Base-by-base conservation (phyloP, 1,140 invertebrate genomes). In the Polyergus mexicanus region DNA sequence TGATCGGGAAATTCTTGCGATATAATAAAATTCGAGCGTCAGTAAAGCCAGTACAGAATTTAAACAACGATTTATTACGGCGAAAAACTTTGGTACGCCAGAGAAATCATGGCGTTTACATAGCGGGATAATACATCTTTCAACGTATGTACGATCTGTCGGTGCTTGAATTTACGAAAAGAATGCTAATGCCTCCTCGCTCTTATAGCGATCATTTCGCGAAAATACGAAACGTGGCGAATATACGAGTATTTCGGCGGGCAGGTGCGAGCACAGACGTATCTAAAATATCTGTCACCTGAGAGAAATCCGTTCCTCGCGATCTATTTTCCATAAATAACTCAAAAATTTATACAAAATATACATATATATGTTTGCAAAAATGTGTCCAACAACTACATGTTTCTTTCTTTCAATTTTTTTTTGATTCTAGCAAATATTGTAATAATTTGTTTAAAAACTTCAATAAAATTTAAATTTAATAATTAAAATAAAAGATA, bases 161-260 rank as follows among this genome's bases (percentile, higher is more conserved):
- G 75, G 58, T 77, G 58, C 44, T 78, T n/a, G 62, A 86, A 86
- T 87, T 86, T 72, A 80, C 86, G 74, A 71, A 87, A 87, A 56
- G 25, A 63, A 72, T 54, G 54, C 22, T 77, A 87, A 87, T 75
- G 69, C 68, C 28, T 65, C 35, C 25, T 65, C 25, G 58, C 63
- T 88, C 62, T 88, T 86, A 44, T 22, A 41, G 47, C 51, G 47
- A 84, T 87, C 78, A 44, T 84, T 88, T 58, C 19, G 22, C 56
- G 65, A 38, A 88, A 77, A 76, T 87, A 87, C 56, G 41, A 25
- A 38, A 74, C 19, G 19, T 77, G 25, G 41, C 38, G 22, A 19
- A 63, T 76, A 22, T 77, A n/a, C 38, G 38, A 44, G 25, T 63
- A 47, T 63, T 77, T 77, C 38, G 74, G 25, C 22, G 25, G 56